Base-by-base conservation (phyloP, 1,140 invertebrate genomes). In the Thaumetopoea pityocampa region DNA sequence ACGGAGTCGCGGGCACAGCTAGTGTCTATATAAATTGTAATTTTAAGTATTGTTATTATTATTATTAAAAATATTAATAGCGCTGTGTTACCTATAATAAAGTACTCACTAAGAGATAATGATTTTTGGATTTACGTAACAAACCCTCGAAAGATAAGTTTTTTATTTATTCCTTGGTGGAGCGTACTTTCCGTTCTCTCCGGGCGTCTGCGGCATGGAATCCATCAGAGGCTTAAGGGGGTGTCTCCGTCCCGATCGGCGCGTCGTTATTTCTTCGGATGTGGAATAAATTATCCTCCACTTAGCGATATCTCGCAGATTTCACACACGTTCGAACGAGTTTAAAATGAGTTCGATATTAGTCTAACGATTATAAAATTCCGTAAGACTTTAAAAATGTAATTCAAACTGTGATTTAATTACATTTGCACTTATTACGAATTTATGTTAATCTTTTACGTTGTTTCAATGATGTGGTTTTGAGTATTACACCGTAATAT, bases 171-270 rank as follows among this genome's bases (percentile, higher is more conserved):
- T 68, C 53, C 48, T 56, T 41, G 44, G 26, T 60, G 32, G 57
- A 70, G 66, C 65, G 68, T 61, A 70, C 67, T 76, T 71, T 72
- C 64, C 58, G 66, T 81, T 68, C 66, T 63, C 49, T 37, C 57
- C 52, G 44, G 28, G n/a, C 55, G 57, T 76, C 72, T 69, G 50
- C 48, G 52, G 53, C 48, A 59, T 54, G 49, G 65, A 72, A 82
- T 82, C 78, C 78, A 82, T 82, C 78, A 80, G 80, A 80, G 76
- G 78, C 80, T 82, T 78, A 82, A 59, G 70, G 60, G 52, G 56
- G 73, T 80, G 71, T 67, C 63, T 54, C 59, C 42, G 52, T 56
- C 54, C 54, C 43, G 62, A 73, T 70, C 64, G 67, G 59, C 67
- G 72, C 60, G 68, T 74, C 73, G 64, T 57, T 66, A 64, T 74